Evolutionary conservation across 92 coral and sea anemone species (phyloP).

Genomic region (Montipora capitata): DNA sequence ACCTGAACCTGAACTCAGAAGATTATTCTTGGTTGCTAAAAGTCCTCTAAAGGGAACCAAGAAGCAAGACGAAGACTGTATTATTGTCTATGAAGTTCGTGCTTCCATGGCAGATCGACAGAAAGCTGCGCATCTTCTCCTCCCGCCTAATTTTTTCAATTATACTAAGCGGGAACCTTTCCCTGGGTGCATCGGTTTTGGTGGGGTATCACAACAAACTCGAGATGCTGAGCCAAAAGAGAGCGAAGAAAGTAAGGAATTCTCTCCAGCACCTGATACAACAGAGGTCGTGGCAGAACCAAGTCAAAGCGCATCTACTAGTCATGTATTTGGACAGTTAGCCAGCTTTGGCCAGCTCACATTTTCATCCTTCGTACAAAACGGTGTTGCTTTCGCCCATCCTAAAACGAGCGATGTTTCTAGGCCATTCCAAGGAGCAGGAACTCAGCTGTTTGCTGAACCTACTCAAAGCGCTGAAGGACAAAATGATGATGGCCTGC

Average conservation of each 20-base stretch:
- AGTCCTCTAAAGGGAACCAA: constrained; percentile 69
- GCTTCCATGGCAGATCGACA: constrained; percentile 85
- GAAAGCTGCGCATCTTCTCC: constrained; percentile 81
- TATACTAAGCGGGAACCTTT: constrained; percentile 64
- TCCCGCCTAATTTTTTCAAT: constrained; percentile 92
- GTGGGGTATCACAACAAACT: constrained; percentile 4
- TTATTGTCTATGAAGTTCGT: constrained; percentile 81
- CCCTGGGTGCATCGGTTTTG: constrained; percentile 82
- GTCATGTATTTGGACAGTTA: constrained; percentile 82
- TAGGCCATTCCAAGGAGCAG: constrained; percentile 82
- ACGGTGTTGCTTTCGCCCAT: constrained; percentile 26
- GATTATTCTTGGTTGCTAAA: constrained; percentile 80
- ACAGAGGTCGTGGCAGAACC: not conserved
- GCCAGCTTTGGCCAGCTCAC: constrained; percentile 71
- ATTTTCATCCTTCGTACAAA: constrained; percentile 76
- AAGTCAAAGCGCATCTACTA: not conserved
- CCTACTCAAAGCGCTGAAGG: constrained; percentile 40
- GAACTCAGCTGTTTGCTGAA: constrained; percentile 85
- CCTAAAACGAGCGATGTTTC: not conserved
- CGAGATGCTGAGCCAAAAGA: not conserved
- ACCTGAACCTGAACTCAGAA: not conserved
- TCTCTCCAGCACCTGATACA: not conserved
- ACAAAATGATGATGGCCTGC: constrained; percentile 67
- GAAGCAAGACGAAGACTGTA: constrained; percentile 81
- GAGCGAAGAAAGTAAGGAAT: not conserved